A percentile compares a stretch with the other conserved stretches of the same genome.
Evolutionary conservation across 2,888 invertebrate species (phyloP).

Genomic region (Bursaphelenchus okinawaensis): DNA sequence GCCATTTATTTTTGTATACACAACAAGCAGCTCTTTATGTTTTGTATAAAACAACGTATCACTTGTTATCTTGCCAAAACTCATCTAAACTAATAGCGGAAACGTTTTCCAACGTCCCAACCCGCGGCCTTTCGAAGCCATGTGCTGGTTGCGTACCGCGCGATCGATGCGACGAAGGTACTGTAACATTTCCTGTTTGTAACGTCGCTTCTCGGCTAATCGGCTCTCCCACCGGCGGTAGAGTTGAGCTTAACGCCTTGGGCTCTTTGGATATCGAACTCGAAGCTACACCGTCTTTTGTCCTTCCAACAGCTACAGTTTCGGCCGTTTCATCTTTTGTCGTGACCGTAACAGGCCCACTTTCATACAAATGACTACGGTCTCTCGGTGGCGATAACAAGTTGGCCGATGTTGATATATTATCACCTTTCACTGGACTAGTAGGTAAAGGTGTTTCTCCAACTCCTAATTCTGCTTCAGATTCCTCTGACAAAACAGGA

Average conservation of each 20-base stretch:
- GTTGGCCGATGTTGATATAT: neutral
- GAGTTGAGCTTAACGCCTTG: neutral
- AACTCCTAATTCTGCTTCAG: neutral
- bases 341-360: neutral
- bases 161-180: neutral
- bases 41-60: too few relatives aligned
- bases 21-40: too few relatives aligned
- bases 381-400: neutral
- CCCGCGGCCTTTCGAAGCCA: constrained; percentile 15
- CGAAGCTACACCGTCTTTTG: neutral
- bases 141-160: constrained; percentile 11
- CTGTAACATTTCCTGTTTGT: constrained; percentile 1
- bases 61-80: constrained; percentile 21
- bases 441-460: neutral
- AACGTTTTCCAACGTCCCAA: constrained; percentile 22
- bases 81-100: constrained; percentile 26
- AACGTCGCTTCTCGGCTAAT: constrained; percentile 2
- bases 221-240: constrained; percentile 14
- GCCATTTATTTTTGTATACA: too few relatives aligned
- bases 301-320: too few relatives aligned
- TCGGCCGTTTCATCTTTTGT: neutral
- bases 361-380: constrained; percentile 12
- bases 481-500: neutral
- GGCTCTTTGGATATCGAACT: neutral
- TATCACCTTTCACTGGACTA: neutral